Percentiles rank a stretch among this genome's conserved stretches.
Conservation (phyloP, 2,888 invertebrate genomes). For the Amorpha juglandis region DNA sequence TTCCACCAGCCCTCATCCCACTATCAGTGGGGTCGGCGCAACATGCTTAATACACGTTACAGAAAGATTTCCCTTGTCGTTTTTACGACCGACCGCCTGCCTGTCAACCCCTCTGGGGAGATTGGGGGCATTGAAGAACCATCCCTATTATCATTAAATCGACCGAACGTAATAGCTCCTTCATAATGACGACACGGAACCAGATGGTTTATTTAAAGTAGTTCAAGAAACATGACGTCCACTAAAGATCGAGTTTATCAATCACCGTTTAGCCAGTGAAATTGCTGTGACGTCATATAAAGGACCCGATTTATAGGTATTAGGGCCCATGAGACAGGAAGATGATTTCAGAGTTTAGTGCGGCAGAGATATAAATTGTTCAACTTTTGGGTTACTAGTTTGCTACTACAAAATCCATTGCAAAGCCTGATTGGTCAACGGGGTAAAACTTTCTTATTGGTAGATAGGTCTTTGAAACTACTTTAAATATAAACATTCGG, state of each 20-base stretch:
- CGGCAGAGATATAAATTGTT: not conserved
- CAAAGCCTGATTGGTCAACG: too few species aligned
- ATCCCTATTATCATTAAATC: not conserved
- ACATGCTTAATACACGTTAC: too few species aligned
- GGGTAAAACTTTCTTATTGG: too few species aligned
- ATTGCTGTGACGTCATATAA: not conserved
- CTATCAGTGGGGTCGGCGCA: too few species aligned
- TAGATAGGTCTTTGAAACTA: too few species aligned
- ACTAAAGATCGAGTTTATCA: not conserved
- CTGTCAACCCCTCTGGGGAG: too few species aligned
- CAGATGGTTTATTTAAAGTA: not conserved
- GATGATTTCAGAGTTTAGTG: not conserved
- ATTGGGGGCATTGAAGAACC: too few species aligned
- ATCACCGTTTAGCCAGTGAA: not conserved
- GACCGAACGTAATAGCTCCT: not conserved
- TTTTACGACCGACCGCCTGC: too few species aligned
- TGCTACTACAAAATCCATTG: not conserved
- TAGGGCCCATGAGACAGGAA: not conserved
- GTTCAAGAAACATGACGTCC: not conserved
- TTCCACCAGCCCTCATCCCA: too few species aligned
- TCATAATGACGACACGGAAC: not conserved
- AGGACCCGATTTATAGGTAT: not conserved
- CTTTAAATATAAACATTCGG: not conserved
- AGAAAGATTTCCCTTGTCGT: too few species aligned
- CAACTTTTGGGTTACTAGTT: constrained; percentile 2